Percentiles rank a stretch among this genome's conserved stretches.
These are phyloP conservation scores for Drosophila persimilis DNA, from an alignment of 1,140 invertebrate species.

Conservation along the genomic window DNA sequence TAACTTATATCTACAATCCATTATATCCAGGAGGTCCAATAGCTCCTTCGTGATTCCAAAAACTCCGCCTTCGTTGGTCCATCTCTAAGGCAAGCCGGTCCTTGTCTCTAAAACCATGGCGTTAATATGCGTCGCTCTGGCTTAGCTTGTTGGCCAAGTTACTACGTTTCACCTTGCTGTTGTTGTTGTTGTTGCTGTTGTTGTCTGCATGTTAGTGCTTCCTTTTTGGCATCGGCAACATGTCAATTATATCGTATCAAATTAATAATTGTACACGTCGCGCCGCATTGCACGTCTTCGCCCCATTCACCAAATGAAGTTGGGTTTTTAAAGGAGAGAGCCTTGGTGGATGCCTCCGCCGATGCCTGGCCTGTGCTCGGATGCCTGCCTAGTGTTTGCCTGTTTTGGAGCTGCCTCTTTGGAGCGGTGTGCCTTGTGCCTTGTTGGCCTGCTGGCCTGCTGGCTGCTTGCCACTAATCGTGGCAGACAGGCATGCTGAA, in stretches of 20 bases:
- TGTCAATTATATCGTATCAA: slow-evolving; percentile 82
- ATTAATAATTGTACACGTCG: slow-evolving; percentile 80
- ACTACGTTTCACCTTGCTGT: slow-evolving; percentile 27
- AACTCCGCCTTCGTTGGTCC: background rate
- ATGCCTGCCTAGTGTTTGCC: background rate
- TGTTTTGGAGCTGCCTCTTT: background rate
- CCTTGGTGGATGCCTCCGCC: background rate
- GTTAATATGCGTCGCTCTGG: slow-evolving; percentile 73
- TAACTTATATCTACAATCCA: too few relatives aligned
- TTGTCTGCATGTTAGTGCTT: slow-evolving; percentile 70
- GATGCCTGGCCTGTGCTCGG: too few relatives aligned
- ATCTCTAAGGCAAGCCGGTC: slow-evolving; percentile 36
- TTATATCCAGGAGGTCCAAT: too few relatives aligned
- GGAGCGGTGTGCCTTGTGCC: slow-evolving; percentile 28
- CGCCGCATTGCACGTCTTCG: slow-evolving; percentile 64
- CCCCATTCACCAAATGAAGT: slow-evolving; percentile 63
- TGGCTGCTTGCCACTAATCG: slow-evolving; percentile 57
- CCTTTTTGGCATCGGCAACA: slow-evolving; percentile 80
- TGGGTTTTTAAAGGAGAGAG: slow-evolving; percentile 55
- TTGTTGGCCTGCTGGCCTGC: slow-evolving; percentile 36
- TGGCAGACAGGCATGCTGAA: slow-evolving; percentile 65
- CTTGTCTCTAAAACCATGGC: slow-evolving; percentile 54
- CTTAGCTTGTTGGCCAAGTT: slow-evolving; percentile 67
- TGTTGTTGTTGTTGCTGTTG: slow-evolving; percentile 28
- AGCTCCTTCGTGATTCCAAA: too few relatives aligned